Evolutionary conservation across 2,797 vertebrate species (phyloP).

Genomic region (Rhinogobio ventralis): DNA sequence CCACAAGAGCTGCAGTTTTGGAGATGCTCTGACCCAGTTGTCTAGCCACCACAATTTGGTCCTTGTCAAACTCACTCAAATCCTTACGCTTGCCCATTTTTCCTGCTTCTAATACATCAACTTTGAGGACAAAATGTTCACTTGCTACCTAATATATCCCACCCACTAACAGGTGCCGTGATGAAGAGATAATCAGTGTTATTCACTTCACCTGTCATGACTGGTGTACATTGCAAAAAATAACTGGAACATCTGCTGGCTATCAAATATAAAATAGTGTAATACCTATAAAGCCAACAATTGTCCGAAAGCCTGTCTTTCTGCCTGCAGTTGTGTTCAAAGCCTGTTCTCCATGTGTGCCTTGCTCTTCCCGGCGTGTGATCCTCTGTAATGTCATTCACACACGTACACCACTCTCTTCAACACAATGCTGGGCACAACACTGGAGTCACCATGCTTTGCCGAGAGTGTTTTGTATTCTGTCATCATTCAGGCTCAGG

Average conservation of each 20-base stretch:
- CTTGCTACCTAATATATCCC: too few relatives aligned
- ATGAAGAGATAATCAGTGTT: too few relatives aligned
- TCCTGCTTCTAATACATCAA: too few relatives aligned
- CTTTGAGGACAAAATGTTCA: too few relatives aligned
- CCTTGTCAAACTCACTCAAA: too few relatives aligned
- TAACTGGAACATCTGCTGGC: background rate
- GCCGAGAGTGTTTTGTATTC: constrained; percentile 52
- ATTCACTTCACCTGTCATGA: too few relatives aligned
- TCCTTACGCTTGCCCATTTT: too few relatives aligned
- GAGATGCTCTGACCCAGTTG: too few relatives aligned
- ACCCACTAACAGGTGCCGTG: too few relatives aligned
- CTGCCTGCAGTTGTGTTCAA: background rate
- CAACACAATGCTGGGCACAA: constrained; percentile 25
- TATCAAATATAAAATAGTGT: background rate
- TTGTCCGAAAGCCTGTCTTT: background rate
- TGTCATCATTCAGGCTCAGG: constrained; percentile 45
- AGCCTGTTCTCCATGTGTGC: background rate
- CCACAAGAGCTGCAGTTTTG: too few relatives aligned
- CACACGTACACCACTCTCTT: constrained; percentile 14
- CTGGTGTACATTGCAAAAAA: background rate
- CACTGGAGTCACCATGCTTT: constrained; percentile 45
- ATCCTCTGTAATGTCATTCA: constrained; percentile 18
- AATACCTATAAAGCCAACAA: background rate
- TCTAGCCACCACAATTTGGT: too few relatives aligned
- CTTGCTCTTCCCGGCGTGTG: background rate